These are phyloP conservation scores for Oreochromis mossambicus DNA, from an alignment of 2,797 vertebrate species.

Conservation along the genomic window DNA sequence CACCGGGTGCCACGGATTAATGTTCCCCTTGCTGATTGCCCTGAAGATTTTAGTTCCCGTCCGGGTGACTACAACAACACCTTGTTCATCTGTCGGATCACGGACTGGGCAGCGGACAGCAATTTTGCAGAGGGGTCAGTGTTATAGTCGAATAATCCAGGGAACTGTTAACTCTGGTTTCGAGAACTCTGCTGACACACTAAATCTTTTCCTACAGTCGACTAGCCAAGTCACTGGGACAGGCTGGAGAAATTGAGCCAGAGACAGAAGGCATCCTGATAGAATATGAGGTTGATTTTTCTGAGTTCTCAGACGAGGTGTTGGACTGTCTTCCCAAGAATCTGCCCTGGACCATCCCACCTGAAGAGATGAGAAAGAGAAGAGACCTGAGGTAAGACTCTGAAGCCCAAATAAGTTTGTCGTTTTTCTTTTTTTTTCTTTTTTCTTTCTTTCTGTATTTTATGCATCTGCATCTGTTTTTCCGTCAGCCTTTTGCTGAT, in stretches of 20 bases:
- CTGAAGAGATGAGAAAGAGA: slow-evolving; percentile 80
- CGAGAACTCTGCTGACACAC: background rate
- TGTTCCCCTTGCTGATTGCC: slow-evolving; percentile 86
- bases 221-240: slow-evolving; percentile 89
- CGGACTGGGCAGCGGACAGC: slow-evolving; percentile 86
- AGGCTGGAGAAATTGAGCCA: slow-evolving; percentile 94
- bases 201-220: slow-evolving; percentile 64
- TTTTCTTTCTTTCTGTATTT: background rate
- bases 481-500: background rate
- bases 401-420: background rate
- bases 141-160: rapidly evolving
- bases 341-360: slow-evolving; percentile 88
- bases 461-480: background rate
- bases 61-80: slow-evolving; percentile 83
- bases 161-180: background rate
- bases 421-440: rapidly evolving
- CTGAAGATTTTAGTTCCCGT: slow-evolving; percentile 80
- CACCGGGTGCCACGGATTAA: slow-evolving; percentile 92
- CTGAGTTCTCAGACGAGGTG: slow-evolving; percentile 87
- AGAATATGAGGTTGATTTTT: slow-evolving; percentile 92
- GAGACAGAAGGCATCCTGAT: slow-evolving; percentile 94
- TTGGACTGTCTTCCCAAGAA: slow-evolving; percentile 85
- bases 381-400: slow-evolving; percentile 86
- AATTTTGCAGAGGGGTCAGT: slow-evolving; percentile 93
- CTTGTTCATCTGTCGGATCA: slow-evolving; percentile 91